Evolutionary conservation across 37 sponge, comb jelly and placozoan species (phyloP).

Genomic region (Eunapius fragilis): DNA sequence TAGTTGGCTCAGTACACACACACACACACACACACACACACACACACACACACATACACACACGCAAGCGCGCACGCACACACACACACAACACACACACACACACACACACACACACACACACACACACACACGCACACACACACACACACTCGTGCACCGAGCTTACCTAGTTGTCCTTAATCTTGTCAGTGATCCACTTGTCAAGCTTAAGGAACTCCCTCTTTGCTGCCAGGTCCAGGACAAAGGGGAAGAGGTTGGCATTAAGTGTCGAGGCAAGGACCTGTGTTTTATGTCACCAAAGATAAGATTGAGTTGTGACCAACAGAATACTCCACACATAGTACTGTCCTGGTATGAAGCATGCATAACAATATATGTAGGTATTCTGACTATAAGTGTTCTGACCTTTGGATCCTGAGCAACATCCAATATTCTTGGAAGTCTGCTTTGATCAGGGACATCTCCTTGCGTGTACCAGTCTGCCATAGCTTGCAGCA

Average conservation of each 20-base stretch:
- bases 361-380: too few relatives aligned
- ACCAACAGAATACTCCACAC: not conserved
- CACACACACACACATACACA: too few relatives aligned
- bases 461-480: conserved; percentile 85
- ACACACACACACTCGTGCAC: too few relatives aligned
- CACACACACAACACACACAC: too few relatives aligned
- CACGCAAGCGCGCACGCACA: too few relatives aligned
- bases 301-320: not conserved
- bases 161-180: conserved; percentile 83
- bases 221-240: conserved; percentile 92
- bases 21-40: too few relatives aligned
- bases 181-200: conserved; percentile 91
- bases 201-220: conserved; percentile 97
- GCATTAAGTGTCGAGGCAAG: conserved; percentile 67
- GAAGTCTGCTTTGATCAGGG: conserved; percentile 83
- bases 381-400: too few relatives aligned
- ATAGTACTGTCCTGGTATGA: too few relatives aligned
- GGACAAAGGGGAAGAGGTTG: conserved; percentile 88
- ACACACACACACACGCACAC: too few relatives aligned
- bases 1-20: conserved; percentile 81
- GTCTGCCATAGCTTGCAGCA: conserved; percentile 88
- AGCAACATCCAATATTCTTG: conserved; percentile 89
- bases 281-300: not conserved
- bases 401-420: conserved; percentile 87
- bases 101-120: too few relatives aligned